Percentiles rank a stretch among this genome's conserved stretches.
These are phyloP conservation scores for Laspeyria flexula DNA, from an alignment of 2,888 invertebrate genomes.

Conservation along the genomic window DNA sequence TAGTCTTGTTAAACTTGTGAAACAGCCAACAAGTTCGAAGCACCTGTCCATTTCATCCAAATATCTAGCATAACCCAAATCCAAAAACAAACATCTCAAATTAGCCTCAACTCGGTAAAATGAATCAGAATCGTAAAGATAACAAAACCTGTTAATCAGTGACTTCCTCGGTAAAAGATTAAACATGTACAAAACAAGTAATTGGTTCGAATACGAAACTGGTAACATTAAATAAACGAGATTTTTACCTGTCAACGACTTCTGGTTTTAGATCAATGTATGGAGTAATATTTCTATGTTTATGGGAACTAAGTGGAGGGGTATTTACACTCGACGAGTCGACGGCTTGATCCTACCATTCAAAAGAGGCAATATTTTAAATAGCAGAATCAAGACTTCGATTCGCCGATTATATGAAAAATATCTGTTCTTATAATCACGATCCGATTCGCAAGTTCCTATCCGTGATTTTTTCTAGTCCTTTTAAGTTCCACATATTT, in stretches of 20 bases:
- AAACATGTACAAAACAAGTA: conserved; percentile 62
- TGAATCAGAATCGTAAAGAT: conserved; percentile 70
- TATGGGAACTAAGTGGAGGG: background rate
- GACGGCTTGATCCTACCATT: background rate
- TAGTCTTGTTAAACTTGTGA: background rate
- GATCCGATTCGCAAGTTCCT: too few relatives aligned
- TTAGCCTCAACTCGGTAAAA: conserved; percentile 53
- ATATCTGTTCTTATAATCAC: too few relatives aligned
- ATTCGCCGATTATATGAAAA: too few relatives aligned
- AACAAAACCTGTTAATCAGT: conserved; percentile 72
- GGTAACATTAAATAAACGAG: conserved; percentile 60
- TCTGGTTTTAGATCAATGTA: conserved; percentile 34
- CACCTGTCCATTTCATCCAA: conserved; percentile 2
- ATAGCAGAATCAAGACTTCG: too few relatives aligned
- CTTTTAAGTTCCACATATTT: too few relatives aligned
- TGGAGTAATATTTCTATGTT: conserved; percentile 28
- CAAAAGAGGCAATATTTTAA: too few relatives aligned
- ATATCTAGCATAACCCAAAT: conserved; percentile 9
- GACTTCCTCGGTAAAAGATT: conserved; percentile 70
- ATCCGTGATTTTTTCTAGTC: too few relatives aligned
- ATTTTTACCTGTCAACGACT: conserved; percentile 47
- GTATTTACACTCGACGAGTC: background rate
- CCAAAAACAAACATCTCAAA: conserved; percentile 41
- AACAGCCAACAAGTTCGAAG: conserved; percentile 5
- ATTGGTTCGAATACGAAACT: conserved; percentile 60